These are phyloP conservation scores for Poeciliopsis presidionis DNA, from an alignment of 2,797 vertebrate species.

Conservation along the genomic window DNA sequence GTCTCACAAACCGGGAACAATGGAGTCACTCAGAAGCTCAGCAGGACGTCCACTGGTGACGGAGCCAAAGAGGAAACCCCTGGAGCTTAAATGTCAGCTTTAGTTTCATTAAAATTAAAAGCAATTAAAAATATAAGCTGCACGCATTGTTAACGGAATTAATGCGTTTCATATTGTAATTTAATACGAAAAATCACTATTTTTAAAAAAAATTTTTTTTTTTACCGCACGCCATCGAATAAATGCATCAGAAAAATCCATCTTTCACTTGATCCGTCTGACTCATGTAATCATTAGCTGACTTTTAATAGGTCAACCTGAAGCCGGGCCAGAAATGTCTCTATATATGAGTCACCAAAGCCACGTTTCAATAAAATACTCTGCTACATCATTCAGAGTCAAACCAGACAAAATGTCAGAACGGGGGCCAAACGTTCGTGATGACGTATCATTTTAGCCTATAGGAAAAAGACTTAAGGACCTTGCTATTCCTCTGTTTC, in stretches of 20 bases:
- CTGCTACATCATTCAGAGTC: background rate
- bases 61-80: conserved; percentile 17
- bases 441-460: background rate
- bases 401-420: background rate
- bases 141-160: background rate
- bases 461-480: background rate
- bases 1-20: conserved; percentile 43
- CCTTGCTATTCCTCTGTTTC: background rate
- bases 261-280: conserved; percentile 16
- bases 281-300: conserved; percentile 26
- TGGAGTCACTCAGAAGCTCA: conserved; percentile 48
- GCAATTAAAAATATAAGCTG: conserved; percentile 29
- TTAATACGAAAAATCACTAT: background rate
- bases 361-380: background rate
- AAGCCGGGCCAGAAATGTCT: conserved; percentile 42
- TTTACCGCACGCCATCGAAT: background rate
- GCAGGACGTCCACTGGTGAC: conserved; percentile 27
- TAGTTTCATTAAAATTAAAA: conserved; percentile 22
- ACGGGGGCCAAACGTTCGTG: background rate
- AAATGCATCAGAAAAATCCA: conserved; percentile 7
- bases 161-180: background rate
- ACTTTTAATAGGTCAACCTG: conserved; percentile 42
- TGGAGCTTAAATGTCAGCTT: conserved; percentile 37
- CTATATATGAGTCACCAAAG: conserved; percentile 43
- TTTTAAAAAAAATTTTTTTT: no score